phyloP scores from a whole-genome alignment of 2,888 invertebrate species.

The Mantis religiosa region DNA sequence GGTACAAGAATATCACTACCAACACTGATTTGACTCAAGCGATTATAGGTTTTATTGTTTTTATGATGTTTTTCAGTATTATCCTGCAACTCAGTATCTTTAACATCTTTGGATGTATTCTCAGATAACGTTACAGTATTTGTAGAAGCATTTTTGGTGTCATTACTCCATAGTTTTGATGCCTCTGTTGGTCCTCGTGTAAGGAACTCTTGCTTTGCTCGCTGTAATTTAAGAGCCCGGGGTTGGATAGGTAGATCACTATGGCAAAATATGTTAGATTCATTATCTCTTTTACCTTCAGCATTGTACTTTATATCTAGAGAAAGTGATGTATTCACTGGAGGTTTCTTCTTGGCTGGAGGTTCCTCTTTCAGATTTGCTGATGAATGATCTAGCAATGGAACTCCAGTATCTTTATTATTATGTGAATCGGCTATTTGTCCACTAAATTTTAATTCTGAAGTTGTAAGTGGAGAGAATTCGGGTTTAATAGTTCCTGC shows the following conservation, averaged over 20 bases:
- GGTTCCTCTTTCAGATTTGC: background rate
- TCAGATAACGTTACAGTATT: background rate
- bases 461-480: conserved; percentile 38
- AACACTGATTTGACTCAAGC: conserved; percentile 52
- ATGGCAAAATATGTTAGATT: background rate
- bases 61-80: too few species aligned
- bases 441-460: too few species aligned
- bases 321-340: background rate
- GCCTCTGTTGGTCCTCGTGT: conserved; percentile 43
- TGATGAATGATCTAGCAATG: background rate
- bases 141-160: conserved; percentile 23
- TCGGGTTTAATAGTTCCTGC: conserved; percentile 40
- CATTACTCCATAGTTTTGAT: conserved; percentile 31
- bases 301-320: background rate
- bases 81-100: too few species aligned
- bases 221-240: conserved; percentile 58
- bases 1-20: conserved; percentile 55
- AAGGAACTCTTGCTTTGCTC: conserved; percentile 70
- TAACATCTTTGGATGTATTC: too few species aligned
- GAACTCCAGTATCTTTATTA: background rate
- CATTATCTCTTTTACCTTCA: background rate
- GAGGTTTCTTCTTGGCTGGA: background rate
- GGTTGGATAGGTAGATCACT: conserved; percentile 12
- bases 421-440: too few species aligned
- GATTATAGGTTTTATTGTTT: background rate